A percentile compares a stretch with the other conserved stretches of the same genome.
phyloP scores from a whole-genome alignment of 2,888 invertebrate genomes.

The Odontothrips loti region DNA sequence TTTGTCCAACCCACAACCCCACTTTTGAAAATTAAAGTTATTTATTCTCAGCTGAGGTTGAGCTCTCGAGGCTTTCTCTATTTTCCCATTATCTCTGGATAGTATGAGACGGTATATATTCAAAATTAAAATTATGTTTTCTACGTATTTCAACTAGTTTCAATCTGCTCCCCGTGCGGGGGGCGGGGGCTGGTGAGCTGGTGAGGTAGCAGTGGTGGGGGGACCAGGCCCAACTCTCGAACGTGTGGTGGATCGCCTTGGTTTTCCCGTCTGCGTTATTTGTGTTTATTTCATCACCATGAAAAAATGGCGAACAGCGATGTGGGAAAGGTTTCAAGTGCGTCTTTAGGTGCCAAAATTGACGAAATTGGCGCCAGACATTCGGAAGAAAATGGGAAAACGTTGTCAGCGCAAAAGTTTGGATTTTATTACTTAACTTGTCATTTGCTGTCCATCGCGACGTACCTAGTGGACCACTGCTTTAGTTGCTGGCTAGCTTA shows the following conservation, averaged over 20 bases:
- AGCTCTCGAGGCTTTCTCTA: too few species aligned
- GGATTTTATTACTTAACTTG: conserved; percentile 33
- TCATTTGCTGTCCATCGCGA: conserved; percentile 47
- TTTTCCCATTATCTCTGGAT: too few species aligned
- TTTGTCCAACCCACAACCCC: too few species aligned
- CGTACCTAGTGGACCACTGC: conserved; percentile 48
- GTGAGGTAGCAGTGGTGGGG: too few species aligned
- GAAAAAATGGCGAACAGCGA: conserved; percentile 47
- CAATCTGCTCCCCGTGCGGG: too few species aligned
- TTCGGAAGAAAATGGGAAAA: conserved; percentile 32
- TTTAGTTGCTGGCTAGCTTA: conserved; percentile 48
- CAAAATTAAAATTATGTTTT: too few species aligned
- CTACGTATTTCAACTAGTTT: too few species aligned
- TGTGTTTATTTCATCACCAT: conserved; percentile 25
- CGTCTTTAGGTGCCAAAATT: conserved; percentile 46
- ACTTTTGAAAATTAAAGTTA: too few species aligned
- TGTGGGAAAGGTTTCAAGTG: conserved; percentile 48
- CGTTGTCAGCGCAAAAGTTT: conserved; percentile 31
- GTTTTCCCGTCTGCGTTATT: conserved; percentile 1
- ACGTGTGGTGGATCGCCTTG: background rate
- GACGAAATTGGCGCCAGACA: conserved; percentile 39
- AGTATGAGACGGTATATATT: too few species aligned
- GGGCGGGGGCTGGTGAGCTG: too few species aligned
- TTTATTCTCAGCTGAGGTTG: too few species aligned
- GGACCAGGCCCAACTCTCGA: too few species aligned